A percentile compares a stretch with the other conserved stretches of the same genome.
Evolutionary conservation across 2,113 vertebrate species (phyloP).

Genomic region (Strix uralensis): DNA sequence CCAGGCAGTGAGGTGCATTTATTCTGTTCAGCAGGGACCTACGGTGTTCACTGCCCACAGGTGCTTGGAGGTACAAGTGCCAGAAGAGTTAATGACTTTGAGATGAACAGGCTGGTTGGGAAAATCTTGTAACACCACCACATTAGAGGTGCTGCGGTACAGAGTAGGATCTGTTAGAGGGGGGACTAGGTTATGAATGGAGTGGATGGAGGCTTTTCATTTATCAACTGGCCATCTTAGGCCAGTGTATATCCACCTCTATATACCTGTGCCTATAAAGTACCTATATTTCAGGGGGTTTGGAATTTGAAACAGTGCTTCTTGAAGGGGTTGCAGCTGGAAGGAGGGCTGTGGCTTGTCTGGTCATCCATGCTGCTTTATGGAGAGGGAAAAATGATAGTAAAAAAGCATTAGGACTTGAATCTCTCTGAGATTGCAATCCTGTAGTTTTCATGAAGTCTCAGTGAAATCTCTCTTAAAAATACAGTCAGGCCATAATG

Average conservation of each 20-base stretch:
- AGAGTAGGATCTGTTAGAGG: neutral
- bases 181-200: neutral
- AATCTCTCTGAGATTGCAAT: neutral
- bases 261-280: neutral
- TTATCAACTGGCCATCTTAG: neutral
- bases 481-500: neutral
- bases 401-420: neutral
- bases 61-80: neutral
- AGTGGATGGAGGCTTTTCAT: neutral
- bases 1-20: neutral
- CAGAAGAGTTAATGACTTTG: neutral
- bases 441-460: neutral
- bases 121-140: accelerated
- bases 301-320: neutral
- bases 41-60: accelerated
- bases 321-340: neutral
- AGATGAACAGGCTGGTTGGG: neutral
- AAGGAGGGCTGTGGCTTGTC: neutral
- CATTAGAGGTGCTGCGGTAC: accelerated
- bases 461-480: neutral
- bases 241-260: neutral
- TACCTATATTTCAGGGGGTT: accelerated
- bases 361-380: neutral
- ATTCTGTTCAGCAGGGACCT: neutral
- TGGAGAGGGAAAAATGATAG: neutral